Evolutionary conservation across 2,888 invertebrate species (phyloP).

Genomic region (Chymomyza procnemis): DNA sequence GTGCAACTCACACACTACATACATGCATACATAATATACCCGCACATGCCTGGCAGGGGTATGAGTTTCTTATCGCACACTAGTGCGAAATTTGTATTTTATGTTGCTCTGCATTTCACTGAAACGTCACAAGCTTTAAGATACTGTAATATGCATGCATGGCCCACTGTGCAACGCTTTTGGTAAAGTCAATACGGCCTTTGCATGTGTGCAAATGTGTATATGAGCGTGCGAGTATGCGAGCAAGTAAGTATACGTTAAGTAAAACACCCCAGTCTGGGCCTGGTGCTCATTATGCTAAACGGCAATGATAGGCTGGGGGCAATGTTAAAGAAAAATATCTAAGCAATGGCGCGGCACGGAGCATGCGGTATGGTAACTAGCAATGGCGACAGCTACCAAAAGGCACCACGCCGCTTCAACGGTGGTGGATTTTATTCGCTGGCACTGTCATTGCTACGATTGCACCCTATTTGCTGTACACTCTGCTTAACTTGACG

Average conservation of each 20-base stretch:
- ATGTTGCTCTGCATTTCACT: not conserved
- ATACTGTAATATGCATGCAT: too few species aligned
- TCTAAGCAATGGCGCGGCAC: conserved; percentile 26
- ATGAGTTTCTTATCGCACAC: not conserved
- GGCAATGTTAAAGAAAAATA: conserved; percentile 32
- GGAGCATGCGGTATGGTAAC: conserved; percentile 9
- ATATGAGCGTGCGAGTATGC: conserved; percentile 7
- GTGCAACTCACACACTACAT: not conserved
- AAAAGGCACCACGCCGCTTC: conserved; percentile 7
- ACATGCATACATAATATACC: not conserved
- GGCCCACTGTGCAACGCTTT: not conserved
- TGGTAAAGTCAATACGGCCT: not conserved
- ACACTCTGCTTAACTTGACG: conserved; percentile 3
- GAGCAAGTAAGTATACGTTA: conserved; percentile 1
- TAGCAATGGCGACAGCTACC: conserved; percentile 6
- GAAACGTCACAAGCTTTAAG: not conserved
- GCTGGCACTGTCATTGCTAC: not conserved
- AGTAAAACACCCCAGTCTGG: conserved; percentile 38
- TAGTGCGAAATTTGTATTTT: not conserved
- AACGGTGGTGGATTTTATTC: conserved; percentile 5
- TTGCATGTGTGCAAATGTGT: conserved; percentile 8
- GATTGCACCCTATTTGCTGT: not conserved
- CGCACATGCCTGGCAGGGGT: not conserved
- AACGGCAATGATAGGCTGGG: conserved; percentile 45
- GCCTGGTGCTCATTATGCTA: conserved; percentile 58